Conservation (phyloP, 2,113 vertebrate genomes). For the Bettongia penicillata region DNA sequence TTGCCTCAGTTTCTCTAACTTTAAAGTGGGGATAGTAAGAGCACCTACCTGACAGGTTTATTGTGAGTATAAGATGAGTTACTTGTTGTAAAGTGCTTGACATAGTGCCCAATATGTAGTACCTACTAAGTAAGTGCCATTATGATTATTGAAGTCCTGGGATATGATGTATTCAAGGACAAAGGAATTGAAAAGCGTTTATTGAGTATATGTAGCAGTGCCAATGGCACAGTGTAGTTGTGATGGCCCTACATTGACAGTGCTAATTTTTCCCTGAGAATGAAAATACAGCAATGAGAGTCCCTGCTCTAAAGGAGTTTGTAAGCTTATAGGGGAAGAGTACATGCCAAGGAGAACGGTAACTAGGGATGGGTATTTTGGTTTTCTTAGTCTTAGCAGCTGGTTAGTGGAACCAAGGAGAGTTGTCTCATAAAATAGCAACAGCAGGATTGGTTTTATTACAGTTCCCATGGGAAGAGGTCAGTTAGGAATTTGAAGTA, state of each 20-base stretch:
- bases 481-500: neutral
- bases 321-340: neutral
- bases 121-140: too few relatives aligned
- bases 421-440: neutral
- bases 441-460: neutral
- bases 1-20: neutral
- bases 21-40: neutral
- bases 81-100: neutral
- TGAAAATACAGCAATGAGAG: neutral
- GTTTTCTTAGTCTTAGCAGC: neutral
- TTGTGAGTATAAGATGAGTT: neutral
- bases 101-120: neutral
- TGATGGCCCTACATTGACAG: neutral
- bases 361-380: neutral
- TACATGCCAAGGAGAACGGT: neutral
- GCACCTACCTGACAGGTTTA: too few relatives aligned
- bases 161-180: neutral
- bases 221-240: neutral
- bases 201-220: neutral
- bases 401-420: neutral
- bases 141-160: neutral
- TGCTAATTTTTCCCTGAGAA: neutral
- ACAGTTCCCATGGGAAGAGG: neutral
- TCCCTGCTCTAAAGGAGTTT: neutral
- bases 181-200: neutral